Percentiles rank a stretch among this genome's conserved stretches.
phyloP scores from a whole-genome alignment of 53 echinoderm and acorn worm genomes.

The Echinometra lucunter region DNA sequence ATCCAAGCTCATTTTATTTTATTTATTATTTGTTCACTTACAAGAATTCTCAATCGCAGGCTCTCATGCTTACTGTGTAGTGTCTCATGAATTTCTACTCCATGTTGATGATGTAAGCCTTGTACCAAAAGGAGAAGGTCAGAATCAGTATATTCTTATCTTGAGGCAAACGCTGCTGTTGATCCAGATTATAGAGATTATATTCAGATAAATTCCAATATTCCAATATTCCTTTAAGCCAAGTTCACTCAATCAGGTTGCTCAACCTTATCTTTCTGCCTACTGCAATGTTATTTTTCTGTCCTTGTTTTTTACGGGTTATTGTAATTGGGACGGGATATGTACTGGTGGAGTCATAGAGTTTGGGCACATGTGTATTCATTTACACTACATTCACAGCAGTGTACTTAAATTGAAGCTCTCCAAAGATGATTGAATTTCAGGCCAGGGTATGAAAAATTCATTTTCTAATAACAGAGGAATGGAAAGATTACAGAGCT shows the following conservation, averaged over 20 bases:
- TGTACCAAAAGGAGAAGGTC: not conserved
- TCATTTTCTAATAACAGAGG: constrained; percentile 30
- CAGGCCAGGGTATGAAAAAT: constrained; percentile 11
- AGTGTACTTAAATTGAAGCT: not conserved
- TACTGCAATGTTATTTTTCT: not conserved
- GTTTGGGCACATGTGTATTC: constrained; percentile 12
- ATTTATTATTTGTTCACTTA: no score
- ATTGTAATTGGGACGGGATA: constrained; percentile 22
- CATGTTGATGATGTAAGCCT: no score
- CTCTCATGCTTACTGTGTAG: no score
- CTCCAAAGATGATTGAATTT: constrained; percentile 20
- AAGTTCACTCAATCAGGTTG: not conserved
- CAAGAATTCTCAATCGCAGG: no score
- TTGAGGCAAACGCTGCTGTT: not conserved
- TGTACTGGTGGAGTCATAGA: not conserved
- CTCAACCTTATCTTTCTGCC: not conserved
- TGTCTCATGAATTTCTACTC: no score
- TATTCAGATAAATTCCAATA: not conserved
- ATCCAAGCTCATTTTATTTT: no score
- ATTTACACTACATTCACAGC: constrained; percentile 1
- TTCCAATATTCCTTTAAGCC: constrained; percentile 22
- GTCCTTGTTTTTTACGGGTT: constrained; percentile 18
- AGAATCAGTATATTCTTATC: not conserved
- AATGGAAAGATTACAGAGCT: not conserved
- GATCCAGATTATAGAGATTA: constrained; percentile 1